Evolutionary conservation across 1,140 invertebrate species (phyloP).

Genomic region (Nasonia vitripennis): DNA sequence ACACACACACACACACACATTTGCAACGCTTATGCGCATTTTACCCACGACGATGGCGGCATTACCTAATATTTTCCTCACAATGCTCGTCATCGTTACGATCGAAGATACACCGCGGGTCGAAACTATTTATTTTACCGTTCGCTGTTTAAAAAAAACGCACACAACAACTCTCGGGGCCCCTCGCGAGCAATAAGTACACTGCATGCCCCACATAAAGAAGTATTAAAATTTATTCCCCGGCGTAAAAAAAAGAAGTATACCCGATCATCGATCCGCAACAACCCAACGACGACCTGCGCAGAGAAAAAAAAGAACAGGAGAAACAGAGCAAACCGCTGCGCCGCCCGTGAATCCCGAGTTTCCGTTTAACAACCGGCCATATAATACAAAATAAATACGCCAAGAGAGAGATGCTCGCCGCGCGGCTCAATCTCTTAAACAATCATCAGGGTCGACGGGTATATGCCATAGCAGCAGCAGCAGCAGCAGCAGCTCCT

Average conservation of each 20-base stretch:
- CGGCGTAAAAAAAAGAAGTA: not conserved
- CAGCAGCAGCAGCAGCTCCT: not conserved
- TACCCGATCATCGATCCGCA: not conserved
- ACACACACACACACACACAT: not conserved
- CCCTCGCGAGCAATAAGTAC: too few species aligned
- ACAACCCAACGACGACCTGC: not conserved
- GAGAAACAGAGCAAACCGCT: not conserved
- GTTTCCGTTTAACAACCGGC: constrained; percentile 30
- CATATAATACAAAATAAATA: constrained; percentile 19
- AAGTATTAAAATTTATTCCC: constrained; percentile 25
- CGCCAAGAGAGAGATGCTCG: constrained; percentile 17
- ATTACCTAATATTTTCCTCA: constrained; percentile 29
- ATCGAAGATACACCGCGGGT: not conserved
- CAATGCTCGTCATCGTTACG: not conserved
- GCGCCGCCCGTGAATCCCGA: constrained; percentile 12
- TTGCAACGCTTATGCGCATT: not conserved
- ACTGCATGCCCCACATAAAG: not conserved
- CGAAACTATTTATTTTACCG: not conserved
- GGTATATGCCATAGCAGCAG: not conserved
- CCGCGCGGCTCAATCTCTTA: constrained; percentile 34
- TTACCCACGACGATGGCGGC: not conserved
- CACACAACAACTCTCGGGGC: not conserved
- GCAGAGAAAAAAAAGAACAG: not conserved
- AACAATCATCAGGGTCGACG: constrained; percentile 49
- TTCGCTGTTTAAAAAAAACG: not conserved